Conservation (phyloP, 1,140 invertebrate genomes). For the Gryllus bimaculatus region DNA sequence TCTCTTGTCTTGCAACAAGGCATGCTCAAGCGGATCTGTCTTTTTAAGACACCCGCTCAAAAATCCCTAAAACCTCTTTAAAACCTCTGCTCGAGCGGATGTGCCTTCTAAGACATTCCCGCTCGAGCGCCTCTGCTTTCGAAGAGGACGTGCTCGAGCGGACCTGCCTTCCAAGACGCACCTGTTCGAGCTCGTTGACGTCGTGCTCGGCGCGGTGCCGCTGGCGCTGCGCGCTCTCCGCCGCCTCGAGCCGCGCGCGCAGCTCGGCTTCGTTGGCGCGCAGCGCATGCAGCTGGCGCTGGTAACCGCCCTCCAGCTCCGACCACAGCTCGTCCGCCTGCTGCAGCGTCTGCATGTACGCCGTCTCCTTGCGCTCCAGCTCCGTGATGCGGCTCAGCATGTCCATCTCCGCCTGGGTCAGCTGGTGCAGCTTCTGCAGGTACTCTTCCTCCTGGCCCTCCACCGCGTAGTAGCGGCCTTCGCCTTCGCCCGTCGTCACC, state of each 20-base stretch:
- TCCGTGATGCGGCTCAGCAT: constrained; percentile 46
- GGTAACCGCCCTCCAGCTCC: constrained; percentile 54
- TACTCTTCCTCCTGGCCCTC: constrained; percentile 26
- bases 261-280: constrained; percentile 33
- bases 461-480: constrained; percentile 30
- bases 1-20: too few relatives aligned
- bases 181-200: not conserved
- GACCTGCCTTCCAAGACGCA: not conserved
- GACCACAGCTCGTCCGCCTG: constrained; percentile 64
- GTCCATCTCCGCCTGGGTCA: constrained; percentile 29
- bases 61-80: too few relatives aligned
- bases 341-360: constrained; percentile 61
- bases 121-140: too few relatives aligned
- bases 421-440: constrained; percentile 30
- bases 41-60: too few relatives aligned
- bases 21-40: too few relatives aligned
- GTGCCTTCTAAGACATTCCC: too few relatives aligned
- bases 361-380: constrained; percentile 51
- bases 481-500: constrained; percentile 24
- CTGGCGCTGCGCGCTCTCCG: not conserved
- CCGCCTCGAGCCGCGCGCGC: not conserved
- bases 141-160: too few relatives aligned
- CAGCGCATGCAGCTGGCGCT: constrained; percentile 32
- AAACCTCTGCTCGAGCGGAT: too few relatives aligned
- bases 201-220: not conserved